phyloP scores from a whole-genome alignment of 2,113 vertebrate species.

The Bubo bubo region DNA sequence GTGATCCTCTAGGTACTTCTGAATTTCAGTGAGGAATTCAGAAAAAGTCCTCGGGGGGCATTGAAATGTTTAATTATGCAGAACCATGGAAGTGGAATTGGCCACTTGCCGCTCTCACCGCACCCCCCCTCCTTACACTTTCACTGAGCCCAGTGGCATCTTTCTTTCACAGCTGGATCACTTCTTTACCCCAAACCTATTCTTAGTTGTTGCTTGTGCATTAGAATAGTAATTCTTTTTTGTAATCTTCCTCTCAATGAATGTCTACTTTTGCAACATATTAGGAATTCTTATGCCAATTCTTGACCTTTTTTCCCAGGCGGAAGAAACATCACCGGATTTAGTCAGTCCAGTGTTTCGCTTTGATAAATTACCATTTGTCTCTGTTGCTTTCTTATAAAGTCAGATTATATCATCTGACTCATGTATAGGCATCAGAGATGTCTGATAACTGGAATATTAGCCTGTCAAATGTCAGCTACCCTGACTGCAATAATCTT shows the following conservation, averaged over 20 bases:
- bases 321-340: neutral
- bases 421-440: neutral
- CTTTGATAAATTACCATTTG: neutral
- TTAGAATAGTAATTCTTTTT: neutral
- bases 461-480: neutral
- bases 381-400: neutral
- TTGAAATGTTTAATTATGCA: neutral
- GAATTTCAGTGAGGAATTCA: neutral
- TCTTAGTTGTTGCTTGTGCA: neutral
- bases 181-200: neutral
- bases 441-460: neutral
- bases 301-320: neutral
- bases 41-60: neutral
- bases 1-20: neutral
- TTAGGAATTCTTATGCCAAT: neutral
- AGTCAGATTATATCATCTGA: neutral
- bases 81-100: neutral
- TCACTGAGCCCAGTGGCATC: neutral
- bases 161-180: neutral
- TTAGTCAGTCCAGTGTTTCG: neutral
- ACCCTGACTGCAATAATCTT: neutral
- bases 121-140: neutral
- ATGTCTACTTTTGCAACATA: fast-evolving
- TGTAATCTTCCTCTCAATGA: neutral
- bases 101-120: neutral